Base-by-base conservation (phyloP, 2,888 invertebrate species). In the Tryphoninae sp. region DNA sequence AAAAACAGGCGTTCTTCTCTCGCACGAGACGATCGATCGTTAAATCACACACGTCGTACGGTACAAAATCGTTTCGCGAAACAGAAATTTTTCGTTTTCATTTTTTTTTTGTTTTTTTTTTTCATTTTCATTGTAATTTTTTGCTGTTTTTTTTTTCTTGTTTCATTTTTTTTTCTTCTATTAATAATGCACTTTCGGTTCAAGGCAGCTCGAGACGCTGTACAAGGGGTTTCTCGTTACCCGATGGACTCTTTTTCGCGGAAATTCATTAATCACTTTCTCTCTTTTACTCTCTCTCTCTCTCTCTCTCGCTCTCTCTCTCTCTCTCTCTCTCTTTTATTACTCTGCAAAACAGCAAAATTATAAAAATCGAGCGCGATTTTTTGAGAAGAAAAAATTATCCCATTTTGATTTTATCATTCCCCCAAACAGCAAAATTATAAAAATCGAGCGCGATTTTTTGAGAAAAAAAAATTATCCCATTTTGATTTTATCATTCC, bases 161-260 rank as follows among this genome's bases (percentile, higher is more conserved):
- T 62, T n/a, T 53, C 49, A 19, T 68, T 49, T 68, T 74, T 75
- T 72, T 73, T 81, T 76, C 79, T 26, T 81, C 81, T 87, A 87
- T 88, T 89, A 83, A 85, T 91, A 91, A 91, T 91, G 91, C 91
- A 91, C 91, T 91, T 91, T 91, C 88, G 90, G 90, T 91, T 91
- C 89, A 91, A 91, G 91, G 90, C 91, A 91, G 90, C 89, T 90
- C 89, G 90, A 90, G 89, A 91, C 88, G 89, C 89, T 90, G 88
- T 90, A 91, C 87, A 89, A 89, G 89, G 90, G 89, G 90, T 87
- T 87, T 87, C 84, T 83, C 77, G 81, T 84, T 85, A 80, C 85
- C 83, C 84, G 83, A 85, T 82, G 82, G 82, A 84, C 83, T 81
- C 81, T 82, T 64, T 75, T 78, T 75, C 65, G 75, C 75, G 65